Evolutionary conservation across 2,888 invertebrate species (phyloP), one percentile per base, ranked within the genome.

Genomic region (Acanthopleura granulata): DNA sequence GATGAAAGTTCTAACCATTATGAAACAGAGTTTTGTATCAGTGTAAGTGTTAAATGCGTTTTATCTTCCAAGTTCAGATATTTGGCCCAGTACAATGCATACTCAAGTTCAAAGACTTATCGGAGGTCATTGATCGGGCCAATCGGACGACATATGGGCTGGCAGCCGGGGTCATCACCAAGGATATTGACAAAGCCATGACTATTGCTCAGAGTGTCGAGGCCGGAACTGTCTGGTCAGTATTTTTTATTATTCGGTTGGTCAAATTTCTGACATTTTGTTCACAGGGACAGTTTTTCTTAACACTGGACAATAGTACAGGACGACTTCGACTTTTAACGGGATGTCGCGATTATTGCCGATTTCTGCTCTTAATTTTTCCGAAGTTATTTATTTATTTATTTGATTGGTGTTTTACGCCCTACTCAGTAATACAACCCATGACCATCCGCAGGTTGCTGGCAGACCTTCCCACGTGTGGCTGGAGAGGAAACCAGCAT

Each of bases 21-120:
- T 6, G 3, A 40, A 40, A 40, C 3, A 3, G 40, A 9, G 9
- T 40, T 40, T 40, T 3, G 40, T 3, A 40, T 40, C 9, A 40
- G 40, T 40, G 40, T 40, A 40, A 40, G 40, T 40, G 3, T 40
- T 40, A 40, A 40, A 40, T 40, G 40, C 22, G 57, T 12, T 57
- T 57, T 57, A 6, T 57, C 6, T 12, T 57, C 51, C 12, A 57
- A 22, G 74, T 78, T 18, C 89, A 95, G 95, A 97, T 97, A 82
- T 97, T 97, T 88, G 97, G 96, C 0, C 96, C 97, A 0, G 96
- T 97, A 0, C 96, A 96, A 91, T 93, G 93, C 73, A 95, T 96
- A 83, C 91, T 96, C 51, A 95, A 95, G 90, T 97, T 96, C 85
- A 93, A 94, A 50, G 91, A 93, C 50, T 89, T 96, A 76, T 95